These are phyloP conservation scores for Mystacornis crossleyi DNA, from an alignment of 2,113 vertebrate genomes.

Conservation along the genomic window DNA sequence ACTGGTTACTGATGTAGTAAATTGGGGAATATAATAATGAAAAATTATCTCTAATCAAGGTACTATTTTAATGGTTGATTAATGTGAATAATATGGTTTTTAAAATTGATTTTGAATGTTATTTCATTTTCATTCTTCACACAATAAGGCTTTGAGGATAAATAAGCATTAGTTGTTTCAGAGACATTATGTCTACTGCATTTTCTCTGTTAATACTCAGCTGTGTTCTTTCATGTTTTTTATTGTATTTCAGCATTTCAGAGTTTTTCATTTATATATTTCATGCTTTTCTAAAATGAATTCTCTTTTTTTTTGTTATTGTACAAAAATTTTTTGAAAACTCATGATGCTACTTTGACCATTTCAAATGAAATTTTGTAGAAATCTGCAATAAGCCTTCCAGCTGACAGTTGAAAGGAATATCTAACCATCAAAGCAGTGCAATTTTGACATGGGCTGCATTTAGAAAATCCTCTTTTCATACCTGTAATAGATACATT, in stretches of 20 bases:
- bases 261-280: background rate
- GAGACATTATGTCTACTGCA: background rate
- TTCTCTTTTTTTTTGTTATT: background rate
- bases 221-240: background rate
- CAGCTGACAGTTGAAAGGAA: background rate
- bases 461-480: background rate
- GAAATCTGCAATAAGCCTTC: background rate
- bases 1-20: background rate
- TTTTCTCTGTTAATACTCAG: background rate
- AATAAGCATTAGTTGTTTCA: background rate
- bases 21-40: background rate
- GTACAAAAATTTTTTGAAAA: background rate
- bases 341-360: background rate
- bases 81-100: background rate
- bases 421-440: background rate
- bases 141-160: background rate
- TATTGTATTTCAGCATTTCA: background rate
- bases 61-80: background rate
- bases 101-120: background rate
- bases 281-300: background rate
- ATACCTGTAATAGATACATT: background rate
- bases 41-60: background rate
- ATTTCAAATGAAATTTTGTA: background rate
- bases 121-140: background rate
- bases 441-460: background rate